Conservation (phyloP, 2,888 invertebrate species). For the Lasioglossum morio region DNA sequence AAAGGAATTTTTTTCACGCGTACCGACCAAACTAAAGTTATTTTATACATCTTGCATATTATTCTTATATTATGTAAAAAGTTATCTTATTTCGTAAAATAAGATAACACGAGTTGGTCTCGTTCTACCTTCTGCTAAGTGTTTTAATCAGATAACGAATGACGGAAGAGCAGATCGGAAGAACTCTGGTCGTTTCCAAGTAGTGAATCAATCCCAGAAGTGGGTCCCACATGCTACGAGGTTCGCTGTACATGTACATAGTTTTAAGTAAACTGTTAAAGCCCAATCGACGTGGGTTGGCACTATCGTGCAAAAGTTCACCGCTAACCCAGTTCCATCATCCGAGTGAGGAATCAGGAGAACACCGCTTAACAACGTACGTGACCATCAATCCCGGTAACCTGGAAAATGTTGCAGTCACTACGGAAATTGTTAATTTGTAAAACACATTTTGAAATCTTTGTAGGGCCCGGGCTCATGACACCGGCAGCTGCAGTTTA, state of each 20-base stretch:
- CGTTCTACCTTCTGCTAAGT: not conserved
- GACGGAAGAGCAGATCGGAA: not conserved
- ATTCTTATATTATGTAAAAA: no score
- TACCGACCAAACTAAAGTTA: not conserved
- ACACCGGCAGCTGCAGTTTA: not conserved
- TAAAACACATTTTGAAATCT: not conserved
- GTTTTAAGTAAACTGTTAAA: slow-evolving; percentile 3
- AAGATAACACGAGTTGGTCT: not conserved
- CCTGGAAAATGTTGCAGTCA: not conserved
- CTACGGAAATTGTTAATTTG: not conserved
- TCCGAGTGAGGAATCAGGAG: not conserved
- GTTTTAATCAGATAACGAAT: not conserved
- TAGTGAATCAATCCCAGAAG: not conserved
- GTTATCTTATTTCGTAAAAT: not conserved
- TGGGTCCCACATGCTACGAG: slow-evolving; percentile 1
- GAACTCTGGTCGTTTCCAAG: not conserved
- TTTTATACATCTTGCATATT: no score
- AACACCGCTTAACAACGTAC: slow-evolving; percentile 1
- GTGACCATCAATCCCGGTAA: not conserved
- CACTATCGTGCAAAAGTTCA: not conserved
- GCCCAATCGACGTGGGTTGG: slow-evolving; percentile 2
- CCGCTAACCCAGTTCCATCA: slow-evolving; percentile 9
- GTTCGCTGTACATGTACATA: not conserved
- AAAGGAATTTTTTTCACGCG: not conserved
- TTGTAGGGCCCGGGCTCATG: not conserved